Evolutionary conservation across 2,113 vertebrate species (phyloP), one percentile per base, ranked within the genome.

Genomic region (Dipodomys stephensi): DNA sequence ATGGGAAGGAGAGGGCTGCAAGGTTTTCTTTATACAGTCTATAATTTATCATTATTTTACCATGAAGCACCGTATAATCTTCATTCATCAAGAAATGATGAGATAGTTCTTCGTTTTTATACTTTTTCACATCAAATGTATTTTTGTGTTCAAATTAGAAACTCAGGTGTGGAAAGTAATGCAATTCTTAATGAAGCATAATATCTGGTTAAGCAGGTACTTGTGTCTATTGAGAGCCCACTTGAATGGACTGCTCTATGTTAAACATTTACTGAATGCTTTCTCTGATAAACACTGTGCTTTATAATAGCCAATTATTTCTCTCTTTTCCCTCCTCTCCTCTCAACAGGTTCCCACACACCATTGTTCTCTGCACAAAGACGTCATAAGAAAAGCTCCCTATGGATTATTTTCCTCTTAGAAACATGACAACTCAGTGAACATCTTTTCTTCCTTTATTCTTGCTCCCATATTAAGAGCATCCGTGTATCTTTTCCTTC

Each of bases 71-170:
- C 32, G 4, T 3, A 57, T 67, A 95, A 69, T 28, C 7, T 72
- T 69, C 27, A 95, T 49, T 88, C 57, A 28, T 65, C 89, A 77
- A 79, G 18, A 22, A n/a, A 39, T 71, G 2, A 93, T 65, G 18
- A 84, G 9, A 85, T 89, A 82, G 15, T 90, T 73, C 77, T 71
- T 68, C 57, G 28, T 87, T 28, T 68, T 76, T 44, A 60, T 32
- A 64, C 62, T 53, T 46, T 83, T 77, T 72, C 23, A 16, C 23
- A 83, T 79, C 44, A 92, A 71, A 60, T 53, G 1, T 5, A 74
- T 57, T 62, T 93, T 84, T 53, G 25, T 35, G 79, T 83, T 80
- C 60, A 91, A 76, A 83, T 88, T 72, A 87, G 44, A 84, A 95
- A 49, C 19, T 69, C 44, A 46, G 28, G 4, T 73, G 69, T 92